Conservation (phyloP, 2,888 invertebrate genomes). For the Drosophila macrospina region DNA sequence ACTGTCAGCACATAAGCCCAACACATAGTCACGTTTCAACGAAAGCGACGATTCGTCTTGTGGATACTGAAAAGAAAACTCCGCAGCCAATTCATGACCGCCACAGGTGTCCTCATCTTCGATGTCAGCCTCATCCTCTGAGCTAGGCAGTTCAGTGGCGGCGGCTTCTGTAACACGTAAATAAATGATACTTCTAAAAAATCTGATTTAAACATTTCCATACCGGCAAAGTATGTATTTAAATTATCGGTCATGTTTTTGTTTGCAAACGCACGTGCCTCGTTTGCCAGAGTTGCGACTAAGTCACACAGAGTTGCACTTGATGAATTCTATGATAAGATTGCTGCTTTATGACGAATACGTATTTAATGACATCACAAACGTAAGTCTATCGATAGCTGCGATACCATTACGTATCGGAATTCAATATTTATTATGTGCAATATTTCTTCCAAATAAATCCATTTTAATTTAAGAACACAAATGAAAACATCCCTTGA, state of each 20-base stretch:
- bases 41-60: conserved; percentile 86
- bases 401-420: neutral
- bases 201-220: neutral
- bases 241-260: conserved; percentile 54
- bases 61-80: conserved; percentile 78
- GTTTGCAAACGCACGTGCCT: conserved; percentile 38
- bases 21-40: conserved; percentile 87
- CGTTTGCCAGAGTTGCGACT: conserved; percentile 8
- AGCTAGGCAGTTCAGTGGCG: conserved; percentile 38
- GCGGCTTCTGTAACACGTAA: conserved; percentile 45
- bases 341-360: no score
- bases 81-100: conserved; percentile 67
- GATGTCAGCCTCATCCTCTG: conserved; percentile 75
- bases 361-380: no score
- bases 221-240: conserved; percentile 51
- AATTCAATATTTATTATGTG: neutral
- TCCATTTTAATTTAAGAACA: neutral
- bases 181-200: neutral
- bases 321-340: no score
- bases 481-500: conserved; percentile 22
- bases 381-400: neutral
- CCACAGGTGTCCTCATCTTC: conserved; percentile 81
- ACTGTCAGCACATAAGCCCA: conserved; percentile 87
- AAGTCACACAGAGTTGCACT: neutral
- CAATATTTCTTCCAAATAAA: neutral